Conservation (phyloP, 2,888 invertebrate genomes). For the Melanchra persicariae region DNA sequence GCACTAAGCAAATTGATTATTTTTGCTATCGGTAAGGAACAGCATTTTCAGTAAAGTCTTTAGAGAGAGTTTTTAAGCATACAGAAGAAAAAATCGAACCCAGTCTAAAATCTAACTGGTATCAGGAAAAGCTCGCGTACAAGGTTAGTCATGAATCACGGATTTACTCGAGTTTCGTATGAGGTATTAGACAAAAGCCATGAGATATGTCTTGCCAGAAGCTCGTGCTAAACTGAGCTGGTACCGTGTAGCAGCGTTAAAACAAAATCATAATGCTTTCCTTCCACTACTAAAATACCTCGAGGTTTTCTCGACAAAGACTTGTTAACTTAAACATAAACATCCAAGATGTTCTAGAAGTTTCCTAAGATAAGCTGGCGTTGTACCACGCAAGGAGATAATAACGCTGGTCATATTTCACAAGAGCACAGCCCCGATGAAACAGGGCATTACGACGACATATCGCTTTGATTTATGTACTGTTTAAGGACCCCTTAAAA, state of each 20-base stretch:
- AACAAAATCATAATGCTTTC: constrained; percentile 38
- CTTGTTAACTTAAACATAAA: constrained; percentile 57
- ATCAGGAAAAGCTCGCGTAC: background rate
- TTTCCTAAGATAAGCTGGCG: constrained; percentile 59
- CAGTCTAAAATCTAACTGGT: constrained; percentile 1
- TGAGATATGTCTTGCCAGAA: constrained; percentile 23
- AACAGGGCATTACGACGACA: constrained; percentile 85
- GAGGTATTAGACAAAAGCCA: constrained; percentile 32
- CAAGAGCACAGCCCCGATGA: constrained; percentile 83
- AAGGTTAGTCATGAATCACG: constrained; percentile 26
- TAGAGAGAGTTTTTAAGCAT: too few relatives aligned
- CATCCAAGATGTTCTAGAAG: constrained; percentile 61
- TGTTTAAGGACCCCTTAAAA: constrained; percentile 88
- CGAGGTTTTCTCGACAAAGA: constrained; percentile 26
- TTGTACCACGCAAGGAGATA: constrained; percentile 71
- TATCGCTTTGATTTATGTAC: constrained; percentile 89
- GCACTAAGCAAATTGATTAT: background rate
- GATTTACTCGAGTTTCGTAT: constrained; percentile 16
- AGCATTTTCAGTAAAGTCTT: background rate
- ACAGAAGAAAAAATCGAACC: background rate
- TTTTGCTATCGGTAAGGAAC: background rate
- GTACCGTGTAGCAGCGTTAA: constrained; percentile 19
- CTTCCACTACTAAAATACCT: constrained; percentile 18
- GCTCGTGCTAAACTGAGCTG: background rate
- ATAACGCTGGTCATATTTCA: constrained; percentile 87